Evolutionary conservation across 2,113 vertebrate species (phyloP).

Genomic region (Trematomus loennbergii): DNA sequence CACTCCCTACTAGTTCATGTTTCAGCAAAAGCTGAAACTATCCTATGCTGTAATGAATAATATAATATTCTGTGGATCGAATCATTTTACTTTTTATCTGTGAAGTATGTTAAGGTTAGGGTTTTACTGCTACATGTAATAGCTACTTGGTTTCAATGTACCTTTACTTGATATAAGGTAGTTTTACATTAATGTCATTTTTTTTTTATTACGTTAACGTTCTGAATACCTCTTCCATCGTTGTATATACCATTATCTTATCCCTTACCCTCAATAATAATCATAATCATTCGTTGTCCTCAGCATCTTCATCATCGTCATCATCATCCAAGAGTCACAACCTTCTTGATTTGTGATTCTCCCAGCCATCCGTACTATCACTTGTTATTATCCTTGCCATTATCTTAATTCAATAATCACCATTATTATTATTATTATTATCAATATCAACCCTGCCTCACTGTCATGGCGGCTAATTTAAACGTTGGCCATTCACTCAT

Average conservation of each 20-base stretch:
- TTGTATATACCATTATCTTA: not conserved
- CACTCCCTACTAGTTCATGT: not conserved
- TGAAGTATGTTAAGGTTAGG: not conserved
- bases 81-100: not conserved
- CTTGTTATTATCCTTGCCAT: slow-evolving; percentile 11
- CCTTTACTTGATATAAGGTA: too few relatives aligned
- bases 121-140: not conserved
- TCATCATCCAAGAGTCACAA: not conserved
- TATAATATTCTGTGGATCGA: not conserved
- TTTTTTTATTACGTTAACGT: not conserved
- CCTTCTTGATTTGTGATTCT: slow-evolving; percentile 5
- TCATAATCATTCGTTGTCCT: not conserved
- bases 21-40: not conserved
- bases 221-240: not conserved
- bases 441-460: slow-evolving; percentile 11
- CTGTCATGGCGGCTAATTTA: not conserved
- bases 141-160: not conserved
- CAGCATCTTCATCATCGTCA: not conserved
- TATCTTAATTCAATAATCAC: slow-evolving; percentile 24
- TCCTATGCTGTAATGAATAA: not conserved
- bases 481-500: not conserved
- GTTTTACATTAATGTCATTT: not conserved
- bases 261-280: not conserved
- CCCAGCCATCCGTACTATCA: not conserved
- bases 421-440: slow-evolving; percentile 7